Evolutionary conservation across 2,888 invertebrate genomes (phyloP).

Genomic region (Agrotis clavis): DNA sequence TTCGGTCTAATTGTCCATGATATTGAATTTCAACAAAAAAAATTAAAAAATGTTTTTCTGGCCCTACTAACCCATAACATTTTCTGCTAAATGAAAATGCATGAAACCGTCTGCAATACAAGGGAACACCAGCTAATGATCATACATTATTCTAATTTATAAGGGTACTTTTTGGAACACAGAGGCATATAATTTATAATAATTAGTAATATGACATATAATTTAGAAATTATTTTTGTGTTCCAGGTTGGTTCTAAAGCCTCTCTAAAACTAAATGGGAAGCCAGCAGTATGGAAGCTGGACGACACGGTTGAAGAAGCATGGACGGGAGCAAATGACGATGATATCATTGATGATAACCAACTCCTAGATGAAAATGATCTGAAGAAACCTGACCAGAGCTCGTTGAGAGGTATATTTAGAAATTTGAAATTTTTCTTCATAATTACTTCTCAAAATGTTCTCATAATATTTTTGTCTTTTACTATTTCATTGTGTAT

Average conservation of each 20-base stretch:
- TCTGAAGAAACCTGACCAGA: slow-evolving; percentile 96
- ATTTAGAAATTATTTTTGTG: background rate
- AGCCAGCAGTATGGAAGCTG: slow-evolving; percentile 93
- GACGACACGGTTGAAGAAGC: slow-evolving; percentile 92
- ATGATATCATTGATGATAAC: slow-evolving; percentile 96
- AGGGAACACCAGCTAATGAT: too few relatives aligned
- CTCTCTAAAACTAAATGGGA: slow-evolving; percentile 80
- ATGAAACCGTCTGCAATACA: too few relatives aligned
- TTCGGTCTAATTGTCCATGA: too few relatives aligned
- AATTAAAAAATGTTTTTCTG: too few relatives aligned
- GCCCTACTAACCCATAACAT: too few relatives aligned
- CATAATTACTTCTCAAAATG: background rate
- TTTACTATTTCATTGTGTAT: background rate
- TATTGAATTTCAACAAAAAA: too few relatives aligned
- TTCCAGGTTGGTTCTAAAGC: slow-evolving; percentile 88
- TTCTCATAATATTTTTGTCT: background rate
- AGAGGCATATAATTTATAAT: too few relatives aligned
- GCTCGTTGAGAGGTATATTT: slow-evolving; percentile 94
- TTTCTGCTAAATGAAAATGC: too few relatives aligned
- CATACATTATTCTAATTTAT: too few relatives aligned
- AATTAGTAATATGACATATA: background rate
- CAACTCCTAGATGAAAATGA: slow-evolving; percentile 97
- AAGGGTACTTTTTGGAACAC: too few relatives aligned
- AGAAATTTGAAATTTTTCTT: too few relatives aligned
- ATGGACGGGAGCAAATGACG: slow-evolving; percentile 91